Evolutionary conservation across 1,140 invertebrate species (phyloP).

Genomic region (Ylistrum balloti): DNA sequence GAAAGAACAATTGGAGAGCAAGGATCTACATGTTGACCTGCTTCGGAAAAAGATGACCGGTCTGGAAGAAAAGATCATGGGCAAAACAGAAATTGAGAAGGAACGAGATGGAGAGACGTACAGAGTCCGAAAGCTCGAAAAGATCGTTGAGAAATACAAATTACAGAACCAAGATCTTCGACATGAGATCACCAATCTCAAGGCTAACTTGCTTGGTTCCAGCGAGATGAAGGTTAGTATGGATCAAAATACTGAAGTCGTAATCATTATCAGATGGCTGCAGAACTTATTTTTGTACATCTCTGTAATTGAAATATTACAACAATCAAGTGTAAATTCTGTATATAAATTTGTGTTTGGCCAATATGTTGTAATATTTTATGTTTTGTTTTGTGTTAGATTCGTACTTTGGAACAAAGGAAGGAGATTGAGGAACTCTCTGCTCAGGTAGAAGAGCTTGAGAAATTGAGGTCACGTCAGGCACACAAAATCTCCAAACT

Average conservation of each 20-base stretch:
- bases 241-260: not conserved
- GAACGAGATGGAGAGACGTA: slow-evolving; percentile 78
- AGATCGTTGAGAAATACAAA: slow-evolving; percentile 80
- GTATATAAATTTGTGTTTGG: no score
- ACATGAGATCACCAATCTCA: slow-evolving; percentile 78
- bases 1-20: slow-evolving; percentile 93
- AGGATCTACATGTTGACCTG: slow-evolving; percentile 95
- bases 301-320: no score
- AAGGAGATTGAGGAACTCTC: slow-evolving; percentile 78
- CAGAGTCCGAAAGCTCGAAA: slow-evolving; percentile 77
- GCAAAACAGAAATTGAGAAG: slow-evolving; percentile 75
- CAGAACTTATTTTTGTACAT: no score
- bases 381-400: slow-evolving; percentile 58
- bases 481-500: slow-evolving; percentile 79
- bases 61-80: slow-evolving; percentile 79
- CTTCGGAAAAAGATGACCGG: slow-evolving; percentile 88
- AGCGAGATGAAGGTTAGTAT: slow-evolving; percentile 78
- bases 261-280: no score
- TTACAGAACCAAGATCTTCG: slow-evolving; percentile 76
- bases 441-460: slow-evolving; percentile 79
- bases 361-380: not conserved
- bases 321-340: no score
- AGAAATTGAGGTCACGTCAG: slow-evolving; percentile 79
- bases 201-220: slow-evolving; percentile 79
- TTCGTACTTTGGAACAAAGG: slow-evolving; percentile 78